Base-by-base conservation (phyloP, 1,140 invertebrate species). In the Plectrocnemia conspersa region DNA sequence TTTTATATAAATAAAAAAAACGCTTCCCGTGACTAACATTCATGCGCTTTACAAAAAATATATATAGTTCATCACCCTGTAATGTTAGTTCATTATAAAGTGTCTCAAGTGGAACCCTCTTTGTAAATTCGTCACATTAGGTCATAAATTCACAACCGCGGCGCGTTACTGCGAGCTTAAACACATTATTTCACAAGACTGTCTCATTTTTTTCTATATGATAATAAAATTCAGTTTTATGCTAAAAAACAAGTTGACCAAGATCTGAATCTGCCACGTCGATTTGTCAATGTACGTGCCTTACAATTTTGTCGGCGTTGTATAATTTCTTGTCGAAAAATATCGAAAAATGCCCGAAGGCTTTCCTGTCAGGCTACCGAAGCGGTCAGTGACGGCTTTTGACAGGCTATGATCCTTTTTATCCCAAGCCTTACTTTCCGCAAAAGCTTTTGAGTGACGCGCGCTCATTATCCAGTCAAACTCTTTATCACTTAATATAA, bases 61-160 rank as follows among this genome's bases (percentile, higher is more conserved):
- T 32, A 2, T 29, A 29, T 29, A 29, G n/a, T 7, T 6, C 27
- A n/a, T 7, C 27, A 29, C 35, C 7, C 33, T 27, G 21, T 54
- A 56, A 56, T 56, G 11, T 44, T 29, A 15, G 35, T 56, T 40
- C 54, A 54, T 53, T 58, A 47, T 48, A 35, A 25, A 13, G 18
- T 41, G 42, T 50, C 53, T 42, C 24, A 48, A 41, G 36, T 18
- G 19, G 41, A 29, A 54, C 57, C 57, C 52, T 59, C 56, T 58
- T 27, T 50, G 50, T 25, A 50, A 33, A 59, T 59, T 54, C 52
- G 57, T 50, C 57, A 59, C 57, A 54, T 54, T 32, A 15, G 50
- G 38, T 59, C 57, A 54, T 59, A 59, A 59, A 59, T 59, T 58
- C 33, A 24, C 13, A 35, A 29, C 25, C 2, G 47, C 23, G 32